Percentiles rank a stretch among this genome's conserved stretches.
These are phyloP conservation scores for Sminthurides aquaticus DNA, from an alignment of 2,888 invertebrate genomes.

Conservation along the genomic window DNA sequence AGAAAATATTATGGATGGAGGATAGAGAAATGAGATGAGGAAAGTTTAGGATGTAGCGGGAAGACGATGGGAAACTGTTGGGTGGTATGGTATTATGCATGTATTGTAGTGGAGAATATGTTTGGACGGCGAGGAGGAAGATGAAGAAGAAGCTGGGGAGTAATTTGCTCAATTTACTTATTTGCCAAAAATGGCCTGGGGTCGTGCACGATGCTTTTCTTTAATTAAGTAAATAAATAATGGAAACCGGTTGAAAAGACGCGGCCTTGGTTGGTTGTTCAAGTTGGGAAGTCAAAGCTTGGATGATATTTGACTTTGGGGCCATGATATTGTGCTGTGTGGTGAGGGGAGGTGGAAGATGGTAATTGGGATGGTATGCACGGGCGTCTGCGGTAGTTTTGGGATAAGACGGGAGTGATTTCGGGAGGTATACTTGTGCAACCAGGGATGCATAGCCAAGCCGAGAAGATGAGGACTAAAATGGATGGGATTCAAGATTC, in stretches of 20 bases:
- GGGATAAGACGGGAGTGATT: neutral
- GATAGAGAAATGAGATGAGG: too few relatives aligned
- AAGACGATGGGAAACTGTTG: too few relatives aligned
- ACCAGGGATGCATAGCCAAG: neutral
- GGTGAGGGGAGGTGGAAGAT: neutral
- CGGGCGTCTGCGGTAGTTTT: neutral
- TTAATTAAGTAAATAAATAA: conserved; percentile 20
- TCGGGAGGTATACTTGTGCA: neutral
- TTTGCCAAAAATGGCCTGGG: conserved; percentile 8
- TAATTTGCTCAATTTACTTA: conserved; percentile 12
- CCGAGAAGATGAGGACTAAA: neutral
- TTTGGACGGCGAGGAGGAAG: neutral
- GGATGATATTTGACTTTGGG: neutral
- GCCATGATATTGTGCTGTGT: too few relatives aligned
- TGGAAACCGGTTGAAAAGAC: conserved; percentile 13
- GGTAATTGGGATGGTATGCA: neutral
- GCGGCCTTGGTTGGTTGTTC: too few relatives aligned
- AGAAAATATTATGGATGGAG: too few relatives aligned
- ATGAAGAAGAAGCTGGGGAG: neutral
- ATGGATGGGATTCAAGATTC: neutral
- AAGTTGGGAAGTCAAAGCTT: neutral
- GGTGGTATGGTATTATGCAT: too few relatives aligned
- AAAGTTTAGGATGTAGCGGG: too few relatives aligned
- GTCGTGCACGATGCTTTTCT: neutral
- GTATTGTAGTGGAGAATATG: too few relatives aligned